Percentiles rank a stretch among this genome's conserved stretches.
Evolutionary conservation across 2,113 vertebrate species (phyloP).

Genomic region (Hassar affinis): DNA sequence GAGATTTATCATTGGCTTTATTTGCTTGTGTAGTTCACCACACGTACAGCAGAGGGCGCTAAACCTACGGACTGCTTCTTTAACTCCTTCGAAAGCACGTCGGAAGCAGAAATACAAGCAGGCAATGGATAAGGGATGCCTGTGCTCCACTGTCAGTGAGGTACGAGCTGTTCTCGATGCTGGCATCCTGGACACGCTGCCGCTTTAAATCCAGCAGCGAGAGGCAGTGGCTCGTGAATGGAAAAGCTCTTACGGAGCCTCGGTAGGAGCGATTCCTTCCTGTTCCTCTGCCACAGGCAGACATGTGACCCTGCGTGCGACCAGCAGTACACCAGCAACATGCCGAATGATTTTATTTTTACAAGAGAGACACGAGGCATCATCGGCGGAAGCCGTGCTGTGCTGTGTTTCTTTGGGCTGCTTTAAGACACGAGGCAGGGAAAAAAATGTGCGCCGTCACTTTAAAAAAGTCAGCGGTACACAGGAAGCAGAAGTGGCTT

Average conservation of each 20-base stretch:
- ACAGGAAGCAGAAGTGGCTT: conserved; percentile 61
- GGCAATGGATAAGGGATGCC: background rate
- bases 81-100: background rate
- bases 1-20: background rate
- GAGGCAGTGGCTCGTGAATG: conserved; percentile 10
- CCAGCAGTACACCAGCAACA: background rate
- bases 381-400: too few species aligned
- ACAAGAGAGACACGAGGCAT: background rate
- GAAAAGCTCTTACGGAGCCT: conserved; percentile 17
- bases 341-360: background rate
- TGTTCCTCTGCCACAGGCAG: conserved; percentile 2
- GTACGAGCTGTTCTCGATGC: too few species aligned
- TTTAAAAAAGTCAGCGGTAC: conserved; percentile 67
- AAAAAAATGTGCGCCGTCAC: conserved; percentile 59
- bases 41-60: conserved; percentile 1
- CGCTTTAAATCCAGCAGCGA: conserved; percentile 15
- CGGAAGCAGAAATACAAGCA: background rate
- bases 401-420: conserved; percentile 6
- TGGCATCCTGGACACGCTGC: background rate
- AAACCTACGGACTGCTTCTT: background rate
- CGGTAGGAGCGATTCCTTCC: conserved; percentile 13
- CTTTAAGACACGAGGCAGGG: background rate
- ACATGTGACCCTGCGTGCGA: background rate
- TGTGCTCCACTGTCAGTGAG: too few species aligned
- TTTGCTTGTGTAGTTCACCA: background rate